Evolutionary conservation across 2,888 invertebrate species (phyloP).

Genomic region (Atethmia centrago): DNA sequence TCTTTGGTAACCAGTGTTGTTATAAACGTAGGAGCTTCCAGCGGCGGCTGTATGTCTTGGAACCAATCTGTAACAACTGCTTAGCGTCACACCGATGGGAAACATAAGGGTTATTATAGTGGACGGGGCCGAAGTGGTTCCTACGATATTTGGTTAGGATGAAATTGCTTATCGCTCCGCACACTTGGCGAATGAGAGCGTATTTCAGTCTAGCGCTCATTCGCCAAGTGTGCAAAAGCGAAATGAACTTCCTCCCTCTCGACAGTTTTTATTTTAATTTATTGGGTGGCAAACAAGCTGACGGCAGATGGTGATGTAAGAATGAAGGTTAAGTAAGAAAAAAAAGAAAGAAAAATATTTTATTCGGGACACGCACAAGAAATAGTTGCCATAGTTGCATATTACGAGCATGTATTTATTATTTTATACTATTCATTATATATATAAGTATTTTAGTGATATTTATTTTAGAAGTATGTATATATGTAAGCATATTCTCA

Average conservation of each 20-base stretch:
- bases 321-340: too few species aligned
- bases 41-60: conserved; percentile 64
- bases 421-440: too few species aligned
- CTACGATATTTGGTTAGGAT: not conserved
- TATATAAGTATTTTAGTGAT: too few species aligned
- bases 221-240: not conserved
- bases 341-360: too few species aligned
- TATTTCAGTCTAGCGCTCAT: not conserved
- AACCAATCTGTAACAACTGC: conserved; percentile 74
- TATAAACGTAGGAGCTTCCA: conserved; percentile 56
- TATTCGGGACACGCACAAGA: too few species aligned
- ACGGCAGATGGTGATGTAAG: not conserved
- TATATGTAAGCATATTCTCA: too few species aligned
- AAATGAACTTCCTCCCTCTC: too few species aligned
- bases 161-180: not conserved
- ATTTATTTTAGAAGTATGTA: too few species aligned
- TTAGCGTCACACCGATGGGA: conserved; percentile 42
- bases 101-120: conserved; percentile 34
- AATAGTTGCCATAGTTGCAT: too few species aligned
- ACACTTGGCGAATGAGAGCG: not conserved
- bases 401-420: too few species aligned
- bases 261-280: not conserved
- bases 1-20: conserved; percentile 55
- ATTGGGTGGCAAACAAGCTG: not conserved
- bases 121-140: not conserved